These are phyloP conservation scores for Liasis olivaceus DNA, from an alignment of 2,797 vertebrate species.

Conservation along the genomic window DNA sequence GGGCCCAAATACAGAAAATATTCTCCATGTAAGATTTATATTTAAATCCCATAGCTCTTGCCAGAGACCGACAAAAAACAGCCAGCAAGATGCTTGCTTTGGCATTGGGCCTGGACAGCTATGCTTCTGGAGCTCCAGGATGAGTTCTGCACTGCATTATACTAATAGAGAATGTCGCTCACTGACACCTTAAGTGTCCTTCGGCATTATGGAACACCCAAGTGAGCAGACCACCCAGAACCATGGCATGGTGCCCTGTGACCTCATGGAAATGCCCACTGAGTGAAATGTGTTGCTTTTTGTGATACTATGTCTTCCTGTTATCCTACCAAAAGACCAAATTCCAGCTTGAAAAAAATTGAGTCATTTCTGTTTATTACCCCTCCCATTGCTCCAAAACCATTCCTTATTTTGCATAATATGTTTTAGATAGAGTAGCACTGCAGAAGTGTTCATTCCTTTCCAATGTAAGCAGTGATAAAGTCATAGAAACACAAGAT, in stretches of 20 bases:
- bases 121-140: conserved; percentile 20
- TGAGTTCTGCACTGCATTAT: conserved; percentile 33
- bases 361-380: conserved; percentile 4
- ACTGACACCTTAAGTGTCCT: conserved; percentile 26
- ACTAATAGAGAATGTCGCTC: conserved; percentile 21
- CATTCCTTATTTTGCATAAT: conserved; percentile 8
- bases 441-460: not conserved
- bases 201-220: conserved; percentile 13
- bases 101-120: conserved; percentile 21
- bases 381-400: not conserved
- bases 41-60: conserved; percentile 18
- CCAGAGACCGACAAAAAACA: conserved; percentile 29
- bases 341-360: conserved; percentile 8
- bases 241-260: not conserved
- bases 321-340: conserved; percentile 8
- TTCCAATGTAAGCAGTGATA: not conserved
- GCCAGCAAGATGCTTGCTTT: conserved; percentile 37
- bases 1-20: conserved; percentile 12
- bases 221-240: conserved; percentile 35
- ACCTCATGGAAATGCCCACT: conserved; percentile 17
- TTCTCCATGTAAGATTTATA: conserved; percentile 14
- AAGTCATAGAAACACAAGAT: not conserved
- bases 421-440: not conserved
- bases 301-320: conserved; percentile 4
- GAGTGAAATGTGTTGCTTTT: not conserved